Conservation (phyloP, 2,888 invertebrate species). For the Byasa hedistus region DNA sequence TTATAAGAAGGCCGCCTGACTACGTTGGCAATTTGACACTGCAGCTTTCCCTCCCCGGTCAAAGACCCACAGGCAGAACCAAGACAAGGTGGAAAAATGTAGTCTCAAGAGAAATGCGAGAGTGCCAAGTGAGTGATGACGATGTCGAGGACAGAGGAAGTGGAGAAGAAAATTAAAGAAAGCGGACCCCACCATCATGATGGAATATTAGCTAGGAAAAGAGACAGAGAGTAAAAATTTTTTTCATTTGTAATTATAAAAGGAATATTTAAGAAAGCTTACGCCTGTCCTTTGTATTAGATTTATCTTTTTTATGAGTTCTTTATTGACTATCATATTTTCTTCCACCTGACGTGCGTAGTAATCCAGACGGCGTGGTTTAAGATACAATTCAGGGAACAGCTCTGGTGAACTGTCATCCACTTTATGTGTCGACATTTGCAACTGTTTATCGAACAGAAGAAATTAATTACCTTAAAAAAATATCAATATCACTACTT, state of each 20-base stretch:
- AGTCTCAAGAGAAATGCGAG: too few species aligned
- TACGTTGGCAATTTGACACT: too few species aligned
- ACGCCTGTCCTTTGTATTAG: slow-evolving; percentile 80
- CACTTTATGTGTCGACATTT: slow-evolving; percentile 59
- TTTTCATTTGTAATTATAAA: background rate
- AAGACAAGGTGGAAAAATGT: too few species aligned
- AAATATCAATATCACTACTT: background rate
- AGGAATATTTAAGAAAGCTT: slow-evolving; percentile 32
- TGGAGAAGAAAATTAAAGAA: too few species aligned
- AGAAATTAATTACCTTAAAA: background rate
- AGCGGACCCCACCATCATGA: too few species aligned
- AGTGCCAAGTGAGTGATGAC: too few species aligned
- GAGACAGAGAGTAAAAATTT: background rate
- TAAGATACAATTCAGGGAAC: slow-evolving; percentile 75
- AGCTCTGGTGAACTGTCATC: slow-evolving; percentile 79
- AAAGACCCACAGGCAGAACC: too few species aligned
- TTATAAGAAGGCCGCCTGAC: too few species aligned
- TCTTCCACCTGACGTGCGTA: slow-evolving; percentile 65
- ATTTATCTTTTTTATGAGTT: slow-evolving; percentile 80
- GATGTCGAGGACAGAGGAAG: too few species aligned
- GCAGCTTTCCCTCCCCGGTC: too few species aligned
- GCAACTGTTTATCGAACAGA: slow-evolving; percentile 47
- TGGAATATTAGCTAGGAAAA: background rate
- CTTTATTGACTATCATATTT: slow-evolving; percentile 78
- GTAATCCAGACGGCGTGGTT: slow-evolving; percentile 73